A percentile compares a stretch with the other conserved stretches of the same genome.
Conservation (phyloP, 2,113 vertebrate species). For the Cryptotis parvus region DNA sequence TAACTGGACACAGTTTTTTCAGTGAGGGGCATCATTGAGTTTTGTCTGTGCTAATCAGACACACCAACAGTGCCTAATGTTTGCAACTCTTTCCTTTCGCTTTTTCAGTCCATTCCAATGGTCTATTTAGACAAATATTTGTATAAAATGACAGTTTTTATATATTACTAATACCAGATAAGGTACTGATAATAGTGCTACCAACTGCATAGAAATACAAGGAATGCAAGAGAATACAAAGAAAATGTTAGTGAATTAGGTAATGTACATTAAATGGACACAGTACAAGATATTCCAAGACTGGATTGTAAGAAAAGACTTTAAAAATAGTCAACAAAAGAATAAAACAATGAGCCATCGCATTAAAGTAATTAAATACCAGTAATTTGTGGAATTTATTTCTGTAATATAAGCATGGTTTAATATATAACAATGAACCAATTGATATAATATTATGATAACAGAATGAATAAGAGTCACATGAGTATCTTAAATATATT, state of each 20-base stretch:
- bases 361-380: background rate
- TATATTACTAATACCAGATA: conserved; percentile 1
- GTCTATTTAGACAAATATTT: background rate
- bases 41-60: background rate
- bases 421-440: conserved; percentile 6
- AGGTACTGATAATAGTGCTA: background rate
- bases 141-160: background rate
- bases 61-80: background rate
- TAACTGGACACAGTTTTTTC: background rate
- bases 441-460: background rate
- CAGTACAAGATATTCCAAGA: background rate
- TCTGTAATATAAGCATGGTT: background rate
- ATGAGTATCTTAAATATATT: background rate
- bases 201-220: background rate
- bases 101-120: background rate
- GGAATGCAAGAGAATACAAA: background rate
- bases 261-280: background rate
- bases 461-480: background rate
- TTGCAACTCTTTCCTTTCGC: background rate
- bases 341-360: background rate
- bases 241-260: background rate
- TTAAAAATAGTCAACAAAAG: background rate
- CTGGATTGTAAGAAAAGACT: background rate
- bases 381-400: background rate
- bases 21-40: background rate